phyloP scores from a whole-genome alignment of 2,113 vertebrate species.

The Phyllostomus hastatus region DNA sequence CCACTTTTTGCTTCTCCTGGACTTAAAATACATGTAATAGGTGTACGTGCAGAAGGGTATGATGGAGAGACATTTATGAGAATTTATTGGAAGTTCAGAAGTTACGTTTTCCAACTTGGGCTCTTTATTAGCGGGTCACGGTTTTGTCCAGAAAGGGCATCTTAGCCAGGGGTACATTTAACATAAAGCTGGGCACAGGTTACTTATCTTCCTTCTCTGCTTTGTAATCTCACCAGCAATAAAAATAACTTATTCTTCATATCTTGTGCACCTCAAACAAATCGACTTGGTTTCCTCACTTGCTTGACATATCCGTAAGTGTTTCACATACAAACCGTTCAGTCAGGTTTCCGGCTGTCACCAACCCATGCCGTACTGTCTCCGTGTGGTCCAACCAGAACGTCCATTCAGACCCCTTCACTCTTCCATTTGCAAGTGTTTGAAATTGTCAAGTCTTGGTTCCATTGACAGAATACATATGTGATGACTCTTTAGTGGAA shows the following conservation, averaged over 20 bases:
- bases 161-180: neutral
- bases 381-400: conserved; percentile 54
- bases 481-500: neutral
- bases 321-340: neutral
- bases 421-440: conserved; percentile 33
- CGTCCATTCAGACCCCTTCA: neutral
- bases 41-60: neutral
- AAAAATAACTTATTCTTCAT: neutral
- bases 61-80: neutral
- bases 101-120: neutral
- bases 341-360: neutral
- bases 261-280: neutral
- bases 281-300: neutral
- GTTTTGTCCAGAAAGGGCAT: neutral
- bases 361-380: neutral
- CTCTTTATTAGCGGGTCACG: neutral
- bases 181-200: neutral
- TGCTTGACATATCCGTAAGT: neutral
- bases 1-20: neutral
- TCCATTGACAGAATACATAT: conserved; percentile 30
- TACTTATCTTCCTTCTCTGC: neutral
- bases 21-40: neutral
- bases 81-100: neutral
- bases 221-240: conserved; percentile 55
- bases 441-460: conserved; percentile 29